Base-by-base conservation (phyloP, 2,113 vertebrate species). In the Elgaria multicarinata region DNA sequence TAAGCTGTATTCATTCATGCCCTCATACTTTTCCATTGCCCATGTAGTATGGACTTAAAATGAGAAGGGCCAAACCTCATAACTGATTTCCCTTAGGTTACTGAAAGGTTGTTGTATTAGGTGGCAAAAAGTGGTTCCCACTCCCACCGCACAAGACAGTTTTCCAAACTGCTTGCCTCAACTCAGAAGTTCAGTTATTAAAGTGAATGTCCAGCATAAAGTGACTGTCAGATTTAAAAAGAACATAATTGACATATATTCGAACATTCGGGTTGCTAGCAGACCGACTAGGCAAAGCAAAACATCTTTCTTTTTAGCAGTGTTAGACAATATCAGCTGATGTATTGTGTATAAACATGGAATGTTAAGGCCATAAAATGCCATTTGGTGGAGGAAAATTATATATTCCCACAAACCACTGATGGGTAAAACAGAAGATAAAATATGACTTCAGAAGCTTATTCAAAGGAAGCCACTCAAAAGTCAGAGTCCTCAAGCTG, bases 381-480 rank as follows among this genome's bases (percentile, higher is more conserved):
- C 87, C 66, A 42, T 84, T 77, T 16, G 31, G 81, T 53, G 18
- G 16, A 84, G 58, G 58, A 12, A 86, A 44, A 93, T 83, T 84
- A 85, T 10, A 67, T 94, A 92, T 87, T 87, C 74, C 72, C 89
- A 90, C 71, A 87, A 84, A 7, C n/a, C 33, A 77, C 75, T 93
- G 90, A n/a, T 12, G 81, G 71, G 72, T 86, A 90, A 94, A 95
- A 91, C 89, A 90, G 33, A 87, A 46, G 85, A 93, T 87, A 91
- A 92, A 94, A 93, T 91, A 83, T 80, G 91, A 90, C 91, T 91
- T 93, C 91, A 88, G 89, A 92, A 91, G 93, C 92, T 88, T 93
- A 96, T 90, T 95, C 90, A 95, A 93, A 95, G 88, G 76, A 92
- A 83, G 46, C 28, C 72, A 85, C 76, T 95, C 90, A 90, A 81